phyloP scores from a whole-genome alignment of 2,797 vertebrate species.

The Melanogrammus aeglefinus region DNA sequence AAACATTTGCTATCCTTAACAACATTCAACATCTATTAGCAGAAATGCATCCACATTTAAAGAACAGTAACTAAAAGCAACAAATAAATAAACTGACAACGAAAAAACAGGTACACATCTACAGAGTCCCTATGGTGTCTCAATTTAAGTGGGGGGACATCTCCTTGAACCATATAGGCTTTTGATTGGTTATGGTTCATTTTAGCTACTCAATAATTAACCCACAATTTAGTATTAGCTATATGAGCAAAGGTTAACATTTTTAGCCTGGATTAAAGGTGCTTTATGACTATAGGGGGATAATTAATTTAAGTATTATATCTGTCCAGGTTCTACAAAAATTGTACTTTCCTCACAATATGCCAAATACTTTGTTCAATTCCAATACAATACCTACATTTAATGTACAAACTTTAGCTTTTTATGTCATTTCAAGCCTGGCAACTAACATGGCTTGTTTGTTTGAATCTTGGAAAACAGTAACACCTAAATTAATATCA shows the following conservation, averaged over 20 bases:
- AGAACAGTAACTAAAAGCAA: constrained; percentile 83
- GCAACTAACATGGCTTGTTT: constrained; percentile 59
- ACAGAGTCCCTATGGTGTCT: constrained; percentile 66
- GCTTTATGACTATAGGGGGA: constrained; percentile 42
- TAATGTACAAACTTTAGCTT: constrained; percentile 38
- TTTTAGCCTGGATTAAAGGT: constrained; percentile 32
- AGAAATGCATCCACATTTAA: constrained; percentile 92
- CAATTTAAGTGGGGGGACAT: constrained; percentile 60
- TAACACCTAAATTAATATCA: neutral
- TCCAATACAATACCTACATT: constrained; percentile 27
- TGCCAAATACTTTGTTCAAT: constrained; percentile 24
- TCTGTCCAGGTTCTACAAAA: constrained; percentile 25
- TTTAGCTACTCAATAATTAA: constrained; percentile 25
- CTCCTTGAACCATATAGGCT: constrained; percentile 40
- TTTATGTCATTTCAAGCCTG: constrained; percentile 50
- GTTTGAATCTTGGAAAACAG: constrained; percentile 24
- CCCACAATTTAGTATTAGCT: constrained; percentile 30
- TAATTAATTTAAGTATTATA: constrained; percentile 36
- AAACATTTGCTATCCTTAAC: constrained; percentile 86
- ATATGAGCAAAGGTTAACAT: constrained; percentile 62
- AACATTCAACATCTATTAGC: constrained; percentile 96
- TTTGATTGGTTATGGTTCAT: constrained; percentile 24
- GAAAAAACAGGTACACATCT: constrained; percentile 80
- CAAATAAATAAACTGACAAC: constrained; percentile 76
- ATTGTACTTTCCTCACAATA: constrained; percentile 22